A percentile compares a stretch with the other conserved stretches of the same genome.
Evolutionary conservation across 2,113 vertebrate genomes (phyloP).

Genomic region (Prunella fulvescens): DNA sequence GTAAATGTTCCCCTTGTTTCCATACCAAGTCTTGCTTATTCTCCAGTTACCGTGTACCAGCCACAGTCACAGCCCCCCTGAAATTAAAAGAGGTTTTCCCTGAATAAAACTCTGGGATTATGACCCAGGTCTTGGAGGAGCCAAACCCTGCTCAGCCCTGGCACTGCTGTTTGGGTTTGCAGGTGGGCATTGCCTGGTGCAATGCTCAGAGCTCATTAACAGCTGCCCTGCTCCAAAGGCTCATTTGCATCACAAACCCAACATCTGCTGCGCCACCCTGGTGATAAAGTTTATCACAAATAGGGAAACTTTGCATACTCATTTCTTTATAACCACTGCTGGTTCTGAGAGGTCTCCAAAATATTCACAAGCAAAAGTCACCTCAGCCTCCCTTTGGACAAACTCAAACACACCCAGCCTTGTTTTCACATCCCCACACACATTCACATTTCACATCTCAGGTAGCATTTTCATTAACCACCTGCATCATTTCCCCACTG

Average conservation of each 20-base stretch:
- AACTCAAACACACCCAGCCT: conserved; percentile 17
- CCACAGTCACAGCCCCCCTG: neutral
- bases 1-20: neutral
- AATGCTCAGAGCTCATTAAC: conserved; percentile 18
- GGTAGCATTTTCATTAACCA: conserved; percentile 35
- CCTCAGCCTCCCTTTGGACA: neutral
- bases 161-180: neutral
- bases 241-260: conserved; percentile 64
- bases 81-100: neutral
- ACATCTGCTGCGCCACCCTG: neutral
- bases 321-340: neutral
- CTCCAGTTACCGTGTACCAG: neutral
- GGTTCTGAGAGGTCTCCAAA: neutral
- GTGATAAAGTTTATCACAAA: neutral
- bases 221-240: conserved; percentile 18
- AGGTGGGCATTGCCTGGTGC: neutral
- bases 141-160: neutral
- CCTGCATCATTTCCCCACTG: conserved; percentile 30
- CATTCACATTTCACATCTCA: neutral
- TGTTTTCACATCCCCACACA: neutral
- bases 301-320: neutral
- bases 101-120: neutral
- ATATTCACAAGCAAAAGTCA: neutral
- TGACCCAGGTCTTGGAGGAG: neutral
- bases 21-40: neutral